Evolutionary conservation across 2,888 invertebrate species (phyloP).

Genomic region (Mythimna vitellina): DNA sequence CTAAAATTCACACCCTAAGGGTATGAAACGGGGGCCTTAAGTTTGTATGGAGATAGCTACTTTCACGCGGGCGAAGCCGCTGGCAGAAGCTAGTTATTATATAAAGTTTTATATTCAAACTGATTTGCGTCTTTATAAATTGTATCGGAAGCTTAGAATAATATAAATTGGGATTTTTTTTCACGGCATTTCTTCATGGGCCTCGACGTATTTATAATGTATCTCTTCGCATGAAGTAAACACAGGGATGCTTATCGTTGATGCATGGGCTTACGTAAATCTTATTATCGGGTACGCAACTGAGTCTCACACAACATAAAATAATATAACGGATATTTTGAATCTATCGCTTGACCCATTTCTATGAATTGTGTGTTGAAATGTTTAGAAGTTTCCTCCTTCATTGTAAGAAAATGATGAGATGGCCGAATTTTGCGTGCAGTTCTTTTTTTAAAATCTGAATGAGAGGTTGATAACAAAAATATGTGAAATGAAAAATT

Average conservation of each 20-base stretch:
- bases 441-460: neutral
- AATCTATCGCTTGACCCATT: conserved; percentile 35
- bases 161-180: conserved; percentile 13
- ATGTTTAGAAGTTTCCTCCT: neutral
- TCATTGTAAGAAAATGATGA: neutral
- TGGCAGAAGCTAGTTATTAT: neutral
- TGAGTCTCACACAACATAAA: conserved; percentile 27
- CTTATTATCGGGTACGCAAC: conserved; percentile 23
- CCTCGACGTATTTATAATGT: conserved; percentile 26
- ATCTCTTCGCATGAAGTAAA: conserved; percentile 31
- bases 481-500: neutral
- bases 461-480: too few relatives aligned
- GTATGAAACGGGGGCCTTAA: too few relatives aligned
- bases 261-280: conserved; percentile 43
- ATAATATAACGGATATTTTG: conserved; percentile 33
- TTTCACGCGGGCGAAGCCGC: neutral
- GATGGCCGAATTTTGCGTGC: neutral
- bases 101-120: too few relatives aligned
- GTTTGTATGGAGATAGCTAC: too few relatives aligned
- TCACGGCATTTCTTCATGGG: conserved; percentile 6
- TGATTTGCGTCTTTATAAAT: neutral
- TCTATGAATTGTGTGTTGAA: conserved; percentile 18
- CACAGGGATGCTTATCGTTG: conserved; percentile 35
- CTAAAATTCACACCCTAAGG: too few relatives aligned
- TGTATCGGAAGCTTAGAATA: neutral